Percentiles rank a stretch among this genome's conserved stretches.
Evolutionary conservation across 1,140 invertebrate species (phyloP).

Genomic region (Campoletis sonorensis): DNA sequence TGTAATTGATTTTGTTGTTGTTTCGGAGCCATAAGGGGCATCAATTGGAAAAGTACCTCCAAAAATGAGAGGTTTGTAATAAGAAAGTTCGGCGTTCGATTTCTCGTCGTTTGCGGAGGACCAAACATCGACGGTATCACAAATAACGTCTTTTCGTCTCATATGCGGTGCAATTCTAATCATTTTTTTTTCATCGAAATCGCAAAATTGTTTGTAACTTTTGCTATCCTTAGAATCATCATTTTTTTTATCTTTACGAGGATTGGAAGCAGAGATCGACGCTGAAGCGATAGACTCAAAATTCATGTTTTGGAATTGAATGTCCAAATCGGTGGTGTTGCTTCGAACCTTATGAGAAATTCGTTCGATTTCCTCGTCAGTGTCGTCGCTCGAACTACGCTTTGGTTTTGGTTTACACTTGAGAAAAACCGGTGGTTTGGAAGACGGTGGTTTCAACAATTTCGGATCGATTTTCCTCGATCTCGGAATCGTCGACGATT

Average conservation of each 20-base stretch:
- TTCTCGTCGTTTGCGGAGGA: conserved; percentile 62
- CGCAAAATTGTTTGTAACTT: conserved; percentile 68
- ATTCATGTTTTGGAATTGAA: conserved; percentile 69
- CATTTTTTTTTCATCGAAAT: conserved; percentile 72
- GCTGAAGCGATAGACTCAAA: conserved; percentile 59
- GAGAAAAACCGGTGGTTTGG: conserved; percentile 64
- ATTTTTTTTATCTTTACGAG: conserved; percentile 31
- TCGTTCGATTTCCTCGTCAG: conserved; percentile 41
- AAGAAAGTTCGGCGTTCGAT: conserved; percentile 59
- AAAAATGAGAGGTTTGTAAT: conserved; percentile 83
- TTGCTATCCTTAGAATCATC: conserved; percentile 54
- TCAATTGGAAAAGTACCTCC: conserved; percentile 90
- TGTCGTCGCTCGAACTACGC: conserved; percentile 42
- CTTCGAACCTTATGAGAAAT: conserved; percentile 44
- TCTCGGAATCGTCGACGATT: conserved; percentile 49
- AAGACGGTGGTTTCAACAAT: conserved; percentile 62
- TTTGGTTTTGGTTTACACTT: conserved; percentile 66
- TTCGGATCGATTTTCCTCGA: conserved; percentile 56
- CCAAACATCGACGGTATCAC: conserved; percentile 80
- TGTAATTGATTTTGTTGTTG: conserved; percentile 1
- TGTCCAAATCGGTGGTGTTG: conserved; percentile 72
- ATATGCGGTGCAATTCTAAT: conserved; percentile 73
- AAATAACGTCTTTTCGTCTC: conserved; percentile 77
- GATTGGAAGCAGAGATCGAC: conserved; percentile 45
- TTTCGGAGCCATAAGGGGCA: conserved; percentile 75